Base-by-base conservation (phyloP, 2,113 vertebrate species). In the Caranx ignobilis region DNA sequence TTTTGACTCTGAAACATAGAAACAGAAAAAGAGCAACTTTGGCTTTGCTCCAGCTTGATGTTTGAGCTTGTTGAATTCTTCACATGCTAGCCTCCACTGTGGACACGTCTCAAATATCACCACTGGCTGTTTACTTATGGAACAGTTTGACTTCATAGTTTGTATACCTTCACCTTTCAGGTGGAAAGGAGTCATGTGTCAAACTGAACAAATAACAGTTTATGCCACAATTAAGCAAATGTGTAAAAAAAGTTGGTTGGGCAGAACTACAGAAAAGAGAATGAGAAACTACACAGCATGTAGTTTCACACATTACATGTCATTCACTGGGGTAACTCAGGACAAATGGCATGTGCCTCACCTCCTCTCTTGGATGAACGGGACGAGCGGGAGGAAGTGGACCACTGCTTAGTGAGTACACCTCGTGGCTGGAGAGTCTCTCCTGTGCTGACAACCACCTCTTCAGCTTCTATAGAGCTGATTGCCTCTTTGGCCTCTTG, bases 361-460 rank as follows among this genome's bases (percentile, higher is more conserved):
- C 98, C 97, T 96, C 98, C 98, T 90, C 97, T 95, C 93, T 97
- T 99, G 62, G 98, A 99, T 10, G 98, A 99, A 31, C 96, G 93
- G 0, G 98, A 99, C 10, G 98, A 99, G 76, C 96, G 96, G 81
- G 98, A 99, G 62, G 98, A 99, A 5, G 98, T 98, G 77, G 98
- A 99, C 98, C 98, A 99, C 65, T 99, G 98, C 87, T 99, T 99
- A 81, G 97, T 98, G 54, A 99, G 96, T 0, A 95, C 95, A 37
- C 96, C 96, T 43, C 96, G 94, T 19, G 96, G 94, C 1, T 96
- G 95, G 31, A 96, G 91, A 1, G 95, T 85, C 63, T 97, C 97
- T 0, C 90, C 80, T 3, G 84, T 88, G 26, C 90, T 85, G 13
- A 92, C 34, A 0, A 93, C 47, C 1, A 91, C 83, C 50, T 96